phyloP scores from a whole-genome alignment of 1,140 invertebrate genomes.

The Uloborus diversus region DNA sequence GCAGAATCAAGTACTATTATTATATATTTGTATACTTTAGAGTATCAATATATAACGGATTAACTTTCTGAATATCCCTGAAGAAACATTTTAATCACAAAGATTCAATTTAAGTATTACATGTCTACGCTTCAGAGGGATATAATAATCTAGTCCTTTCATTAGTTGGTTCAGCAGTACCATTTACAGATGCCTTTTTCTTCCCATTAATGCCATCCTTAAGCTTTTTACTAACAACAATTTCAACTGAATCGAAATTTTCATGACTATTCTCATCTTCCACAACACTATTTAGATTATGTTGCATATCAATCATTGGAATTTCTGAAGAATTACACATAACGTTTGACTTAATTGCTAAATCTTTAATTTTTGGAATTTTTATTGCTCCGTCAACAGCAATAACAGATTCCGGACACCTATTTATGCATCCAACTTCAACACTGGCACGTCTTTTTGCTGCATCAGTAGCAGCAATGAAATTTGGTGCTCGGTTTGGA shows the following conservation, averaged over 20 bases:
- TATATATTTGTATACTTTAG: too few relatives aligned
- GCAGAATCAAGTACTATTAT: too few relatives aligned
- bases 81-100: too few relatives aligned
- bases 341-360: not conserved
- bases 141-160: slow-evolving; percentile 44
- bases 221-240: slow-evolving; percentile 24
- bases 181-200: slow-evolving; percentile 42
- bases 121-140: slow-evolving; percentile 49
- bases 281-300: slow-evolving; percentile 33
- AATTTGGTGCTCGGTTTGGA: not conserved
- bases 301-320: slow-evolving; percentile 47
- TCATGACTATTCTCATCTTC: slow-evolving; percentile 41
- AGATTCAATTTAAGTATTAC: too few relatives aligned
- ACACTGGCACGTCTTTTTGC: slow-evolving; percentile 38
- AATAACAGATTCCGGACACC: slow-evolving; percentile 13
- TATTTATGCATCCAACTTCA: slow-evolving; percentile 42
- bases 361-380: slow-evolving; percentile 23
- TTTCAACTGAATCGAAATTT: slow-evolving; percentile 24
- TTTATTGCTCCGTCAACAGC: slow-evolving; percentile 25
- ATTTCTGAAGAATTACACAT: slow-evolving; percentile 23
- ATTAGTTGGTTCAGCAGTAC: slow-evolving; percentile 44
- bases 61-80: too few relatives aligned
- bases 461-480: not conserved
- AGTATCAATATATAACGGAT: too few relatives aligned
- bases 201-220: slow-evolving; percentile 33